These are phyloP conservation scores for Bujurquina vittata DNA, from an alignment of 2,113 vertebrate genomes.

Conservation along the genomic window DNA sequence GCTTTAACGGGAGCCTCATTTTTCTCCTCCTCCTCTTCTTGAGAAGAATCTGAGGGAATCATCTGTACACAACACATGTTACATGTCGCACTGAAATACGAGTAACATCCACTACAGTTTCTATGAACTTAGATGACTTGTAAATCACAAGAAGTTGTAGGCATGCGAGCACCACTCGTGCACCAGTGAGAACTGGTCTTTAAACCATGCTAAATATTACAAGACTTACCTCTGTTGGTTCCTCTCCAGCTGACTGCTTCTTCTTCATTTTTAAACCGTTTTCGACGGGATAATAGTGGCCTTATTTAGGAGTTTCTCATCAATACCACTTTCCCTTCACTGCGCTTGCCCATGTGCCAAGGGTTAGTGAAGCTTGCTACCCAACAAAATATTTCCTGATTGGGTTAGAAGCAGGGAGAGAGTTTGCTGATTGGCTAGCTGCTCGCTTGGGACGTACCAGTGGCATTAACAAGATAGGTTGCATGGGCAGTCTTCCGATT, in stretches of 20 bases:
- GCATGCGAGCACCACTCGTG: neutral
- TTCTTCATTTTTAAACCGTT: constrained; percentile 57
- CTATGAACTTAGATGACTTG: neutral
- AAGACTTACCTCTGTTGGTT: constrained; percentile 43
- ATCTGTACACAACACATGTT: constrained; percentile 48
- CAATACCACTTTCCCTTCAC: neutral
- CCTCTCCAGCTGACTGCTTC: constrained; percentile 8
- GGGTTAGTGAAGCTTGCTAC: constrained; percentile 41
- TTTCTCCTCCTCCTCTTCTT: constrained; percentile 16
- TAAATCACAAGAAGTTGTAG: neutral
- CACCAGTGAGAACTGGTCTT: neutral
- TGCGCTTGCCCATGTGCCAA: constrained; percentile 67
- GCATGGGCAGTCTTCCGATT: constrained; percentile 28
- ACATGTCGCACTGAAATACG: neutral
- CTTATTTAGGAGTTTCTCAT: neutral
- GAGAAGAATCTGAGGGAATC: constrained; percentile 18
- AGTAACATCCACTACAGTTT: neutral
- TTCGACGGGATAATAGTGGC: rapidly evolving
- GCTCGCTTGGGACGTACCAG: neutral
- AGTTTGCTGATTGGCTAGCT: constrained; percentile 43
- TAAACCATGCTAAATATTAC: neutral
- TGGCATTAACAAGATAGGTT: constrained; percentile 53
- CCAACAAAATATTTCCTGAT: constrained; percentile 18
- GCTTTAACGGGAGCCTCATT: constrained; percentile 29
- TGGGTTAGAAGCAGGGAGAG: neutral